Conservation (phyloP, 2,113 vertebrate species). For the Oreamnos americanus region DNA sequence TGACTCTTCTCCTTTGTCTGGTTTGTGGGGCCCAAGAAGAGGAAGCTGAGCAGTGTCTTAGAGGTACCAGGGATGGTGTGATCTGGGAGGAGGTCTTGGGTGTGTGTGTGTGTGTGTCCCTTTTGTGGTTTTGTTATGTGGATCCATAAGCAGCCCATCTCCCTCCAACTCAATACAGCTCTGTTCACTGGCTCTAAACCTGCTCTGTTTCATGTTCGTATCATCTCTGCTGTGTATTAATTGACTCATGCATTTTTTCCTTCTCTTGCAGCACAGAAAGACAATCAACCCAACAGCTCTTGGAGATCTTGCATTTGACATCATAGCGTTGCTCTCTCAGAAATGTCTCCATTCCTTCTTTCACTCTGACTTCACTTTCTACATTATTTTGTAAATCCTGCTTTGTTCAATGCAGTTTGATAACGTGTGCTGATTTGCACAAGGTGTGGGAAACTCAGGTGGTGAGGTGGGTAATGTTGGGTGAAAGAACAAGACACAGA, state of each 20-base stretch:
- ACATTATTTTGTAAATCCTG: background rate
- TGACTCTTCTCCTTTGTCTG: background rate
- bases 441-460: background rate
- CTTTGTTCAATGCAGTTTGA: background rate
- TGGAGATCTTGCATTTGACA: background rate
- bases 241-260: background rate
- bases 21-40: background rate
- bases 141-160: background rate
- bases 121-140: background rate
- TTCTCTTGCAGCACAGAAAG: background rate
- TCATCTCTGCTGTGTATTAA: rapidly evolving
- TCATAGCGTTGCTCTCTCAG: background rate
- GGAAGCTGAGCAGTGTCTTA: background rate
- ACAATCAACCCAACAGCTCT: background rate
- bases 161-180: background rate
- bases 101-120: background rate
- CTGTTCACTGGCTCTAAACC: rapidly evolving
- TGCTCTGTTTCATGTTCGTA: background rate
- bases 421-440: background rate
- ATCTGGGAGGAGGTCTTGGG: background rate
- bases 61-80: background rate
- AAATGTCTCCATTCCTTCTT: background rate
- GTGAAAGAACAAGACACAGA: background rate
- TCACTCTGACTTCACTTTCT: background rate
- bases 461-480: background rate